Conservation (phyloP, 2,797 vertebrate species). For the Apogon hyalosoma region DNA sequence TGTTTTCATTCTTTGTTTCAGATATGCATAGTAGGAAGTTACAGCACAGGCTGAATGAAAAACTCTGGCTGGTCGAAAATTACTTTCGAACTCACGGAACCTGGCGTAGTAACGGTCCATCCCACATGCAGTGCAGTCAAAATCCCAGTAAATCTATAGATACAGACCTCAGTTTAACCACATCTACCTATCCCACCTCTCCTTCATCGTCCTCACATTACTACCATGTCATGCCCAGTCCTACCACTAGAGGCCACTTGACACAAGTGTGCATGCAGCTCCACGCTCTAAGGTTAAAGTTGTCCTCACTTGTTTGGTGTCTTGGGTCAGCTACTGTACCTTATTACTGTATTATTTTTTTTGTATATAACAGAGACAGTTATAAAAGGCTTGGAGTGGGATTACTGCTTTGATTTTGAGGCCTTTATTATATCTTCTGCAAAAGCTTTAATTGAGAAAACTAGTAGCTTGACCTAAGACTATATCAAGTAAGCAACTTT, state of each 20-base stretch:
- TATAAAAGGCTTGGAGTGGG: slow-evolving; percentile 19
- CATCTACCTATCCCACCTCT: slow-evolving; percentile 64
- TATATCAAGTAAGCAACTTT: slow-evolving; percentile 72
- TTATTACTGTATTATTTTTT: not conserved
- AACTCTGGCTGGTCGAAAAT: slow-evolving; percentile 88
- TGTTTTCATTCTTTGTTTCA: slow-evolving; percentile 90
- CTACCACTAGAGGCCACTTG: slow-evolving; percentile 70
- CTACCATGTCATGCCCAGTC: slow-evolving; percentile 78
- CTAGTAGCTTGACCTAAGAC: slow-evolving; percentile 61
- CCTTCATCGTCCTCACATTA: slow-evolving; percentile 74
- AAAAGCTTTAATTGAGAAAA: slow-evolving; percentile 19
- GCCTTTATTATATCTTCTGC: not conserved
- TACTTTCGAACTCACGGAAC: slow-evolving; percentile 86
- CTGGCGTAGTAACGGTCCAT: slow-evolving; percentile 87
- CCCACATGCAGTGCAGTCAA: slow-evolving; percentile 83
- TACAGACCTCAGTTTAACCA: slow-evolving; percentile 74
- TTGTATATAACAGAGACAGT: slow-evolving; percentile 8
- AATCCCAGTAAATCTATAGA: slow-evolving; percentile 82
- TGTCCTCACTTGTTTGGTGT: slow-evolving; percentile 62
- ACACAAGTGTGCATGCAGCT: slow-evolving; percentile 76
- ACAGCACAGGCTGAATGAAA: slow-evolving; percentile 88
- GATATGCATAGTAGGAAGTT: slow-evolving; percentile 90
- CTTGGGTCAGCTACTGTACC: slow-evolving; percentile 67
- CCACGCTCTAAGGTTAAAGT: slow-evolving; percentile 72
- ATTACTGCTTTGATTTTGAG: slow-evolving; percentile 10